These are phyloP conservation scores for Lithophane ornitopus DNA, from an alignment of 2,888 invertebrate species.

Conservation along the genomic window DNA sequence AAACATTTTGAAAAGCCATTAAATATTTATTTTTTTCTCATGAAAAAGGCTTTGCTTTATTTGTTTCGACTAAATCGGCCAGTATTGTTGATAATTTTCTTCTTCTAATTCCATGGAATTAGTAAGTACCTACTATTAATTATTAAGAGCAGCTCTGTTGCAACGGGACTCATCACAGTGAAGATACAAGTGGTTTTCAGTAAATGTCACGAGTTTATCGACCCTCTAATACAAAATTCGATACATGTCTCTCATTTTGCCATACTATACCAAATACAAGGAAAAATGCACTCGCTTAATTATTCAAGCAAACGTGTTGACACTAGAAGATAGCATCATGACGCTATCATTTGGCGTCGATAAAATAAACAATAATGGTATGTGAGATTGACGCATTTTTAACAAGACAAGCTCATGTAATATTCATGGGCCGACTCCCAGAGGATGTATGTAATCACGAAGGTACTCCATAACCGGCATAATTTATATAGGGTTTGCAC, in stretches of 20 bases:
- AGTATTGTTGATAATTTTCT: neutral
- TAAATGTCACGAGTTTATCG: conserved; percentile 8
- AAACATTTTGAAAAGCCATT: conserved; percentile 5
- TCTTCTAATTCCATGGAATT: neutral
- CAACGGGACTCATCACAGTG: neutral
- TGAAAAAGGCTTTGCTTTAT: neutral
- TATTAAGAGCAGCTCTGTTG: neutral
- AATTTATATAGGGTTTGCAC: conserved; percentile 75
- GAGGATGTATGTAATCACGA: conserved; percentile 86
- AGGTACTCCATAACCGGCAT: conserved; percentile 72
- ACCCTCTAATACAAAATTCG: conserved; percentile 44
- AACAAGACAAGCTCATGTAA: conserved; percentile 85
- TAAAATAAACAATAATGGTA: conserved; percentile 82
- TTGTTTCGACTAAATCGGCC: neutral
- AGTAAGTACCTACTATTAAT: neutral
- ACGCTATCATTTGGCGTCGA: conserved; percentile 75
- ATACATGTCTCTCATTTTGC: conserved; percentile 32
- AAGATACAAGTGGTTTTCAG: neutral
- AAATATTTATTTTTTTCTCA: neutral
- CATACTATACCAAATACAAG: conserved; percentile 39
- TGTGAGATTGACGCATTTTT: conserved; percentile 85
- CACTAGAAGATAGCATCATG: conserved; percentile 59
- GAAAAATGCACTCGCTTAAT: conserved; percentile 60
- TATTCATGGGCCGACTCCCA: conserved; percentile 79
- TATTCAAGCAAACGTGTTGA: conserved; percentile 61